Evolutionary conservation across 2,888 invertebrate species (phyloP), one percentile per base, ranked within the genome.

Genomic region (Thyatira batis): DNA sequence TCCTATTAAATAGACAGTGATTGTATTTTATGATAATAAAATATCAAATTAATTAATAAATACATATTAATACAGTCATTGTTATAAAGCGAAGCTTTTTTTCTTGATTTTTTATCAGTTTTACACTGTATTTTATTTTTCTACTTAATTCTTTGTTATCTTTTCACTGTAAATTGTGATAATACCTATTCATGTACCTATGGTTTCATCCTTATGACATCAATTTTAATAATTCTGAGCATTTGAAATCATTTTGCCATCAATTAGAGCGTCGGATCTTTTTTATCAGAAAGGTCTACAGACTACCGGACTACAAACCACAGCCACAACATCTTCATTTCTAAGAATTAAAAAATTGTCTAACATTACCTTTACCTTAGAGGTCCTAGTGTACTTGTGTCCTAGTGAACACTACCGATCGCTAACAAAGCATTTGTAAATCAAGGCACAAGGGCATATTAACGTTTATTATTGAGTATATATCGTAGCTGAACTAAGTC

Each of bases 71-170:
- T 80, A 84, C 85, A 86, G 81, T 86, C 84, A 80, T 86, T 79
- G 69, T 84, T 84, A 82, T 71, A 82, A 89, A 89, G 89, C 89
- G 82, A 89, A 90, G 90, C 90, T 79, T 82, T 82, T 79, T 73
- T 66, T 63, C 71, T 73, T 69, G 70, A 62, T 66, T 71, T 76
- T 68, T 70, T 74, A 66, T 73, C 71, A 74, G 73, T 79, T 79
- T 76, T 75, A 82, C 80, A 80, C 78, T 76, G 82, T 76, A 67
- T 71, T 78, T 73, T 69, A 65, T 71, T 78, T 74, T 69, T 67
- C 83, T 86, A 85, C 80, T 69, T 72, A 55, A 49, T 62, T 62
- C 30, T 60, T 65, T 50, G 55, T 53, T 63, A 62, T 54, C 60
- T 59, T 67, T 61, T 56, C 54, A 57, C 61, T 67, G 66, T 64